Evolutionary conservation across 2,797 vertebrate genomes (phyloP), one percentile per base, ranked within the genome.

Genomic region (Acrossocheilus wenchowensis): DNA sequence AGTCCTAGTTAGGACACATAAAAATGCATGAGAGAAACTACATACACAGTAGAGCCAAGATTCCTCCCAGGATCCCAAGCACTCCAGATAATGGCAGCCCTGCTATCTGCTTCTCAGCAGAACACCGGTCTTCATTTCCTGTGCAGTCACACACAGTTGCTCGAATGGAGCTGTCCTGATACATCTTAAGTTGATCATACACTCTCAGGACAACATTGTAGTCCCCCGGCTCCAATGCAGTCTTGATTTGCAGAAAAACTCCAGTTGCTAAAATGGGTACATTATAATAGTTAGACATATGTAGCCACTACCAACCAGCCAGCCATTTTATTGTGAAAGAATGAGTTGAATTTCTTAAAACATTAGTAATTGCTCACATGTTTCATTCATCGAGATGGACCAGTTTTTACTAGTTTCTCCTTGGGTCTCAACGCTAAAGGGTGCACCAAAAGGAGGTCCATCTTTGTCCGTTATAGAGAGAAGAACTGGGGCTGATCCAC

Each of bases 381-480:
- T 87, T 0, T 71, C 77, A 0, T 88, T 89, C 93, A 97, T 89
- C 4, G 0, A 86, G 0, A 94, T 95, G 0, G 90, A 95, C 98
- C 98, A 99, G 91, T 96, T 96, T 72, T 77, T 43, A 3, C 88
- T 89, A 0, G 96, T 93, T 15, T 87, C 78, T 0, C 94, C 93
- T 0, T 85, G 36, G 30, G 97, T 90, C 2, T 21, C 71, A 3
- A 97, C 97, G 0, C 2, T 86, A 93, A 94, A 99, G 0, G 97
- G 97, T 84, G 88, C 50, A 21, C 93, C 92, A 88, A 95, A 93
- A 0, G 93, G 93, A 0, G 93, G 94, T 41, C 95, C 93, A 5
- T 99, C 98, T 87, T 94, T 95, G 91, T 99, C 98, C 0, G 90
- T 87, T 39, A 99, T 94, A 14, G 88, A 92, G 81, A 99, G 93